Base-by-base conservation (phyloP, 2,797 vertebrate species). In the Coilia nasus region DNA sequence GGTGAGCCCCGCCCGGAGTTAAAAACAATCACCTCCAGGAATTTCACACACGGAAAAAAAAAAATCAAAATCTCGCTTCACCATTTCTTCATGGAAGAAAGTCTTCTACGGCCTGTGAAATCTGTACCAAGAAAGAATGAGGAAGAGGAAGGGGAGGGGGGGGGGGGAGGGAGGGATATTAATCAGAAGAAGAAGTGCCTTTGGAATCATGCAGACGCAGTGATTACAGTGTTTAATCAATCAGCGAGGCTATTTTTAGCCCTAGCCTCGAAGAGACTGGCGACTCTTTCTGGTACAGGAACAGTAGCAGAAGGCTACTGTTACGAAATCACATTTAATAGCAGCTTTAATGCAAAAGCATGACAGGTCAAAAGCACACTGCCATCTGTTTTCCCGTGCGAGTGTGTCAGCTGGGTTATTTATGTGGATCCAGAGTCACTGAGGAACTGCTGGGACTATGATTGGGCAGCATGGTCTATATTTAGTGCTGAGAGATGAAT, bases 21-120 rank as follows among this genome's bases (percentile, higher is more conserved):
- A 31, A 64, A 71, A 75, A 75, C 35, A 85, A 87, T 91, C 88
- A 82, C 91, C 87, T 82, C 92, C 91, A 88, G 88, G 92, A 91
- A 89, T 90, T 89, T 81, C 92, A 85, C 85, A 86, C 89, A 90
- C 86, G 85, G n/a, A n/a, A n/a, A n/a, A 75, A 75, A 75, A 75
- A 75, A 75, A 75, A 35, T 41, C 14, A 75, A 71, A 71, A 41
- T 75, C 91, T 83, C 86, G 82, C 89, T 91, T 93, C 92, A 91
- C 91, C 94, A 95, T 96, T 98, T 98, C 97, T 99, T 99, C 97
- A 97, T 96, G 97, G 97, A 98, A 98, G 97, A 98, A 99, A 98
- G 88, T 90, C 95, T 94, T 80, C 97, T 98, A 99, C 86, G 98
- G 98, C 94, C 98, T 97, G 94, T 99, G 98, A 95, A 99, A 99